Percentiles rank a stretch among this genome's conserved stretches.
Evolutionary conservation across 2,113 vertebrate genomes (phyloP).

Genomic region (Anguilla rostrata): DNA sequence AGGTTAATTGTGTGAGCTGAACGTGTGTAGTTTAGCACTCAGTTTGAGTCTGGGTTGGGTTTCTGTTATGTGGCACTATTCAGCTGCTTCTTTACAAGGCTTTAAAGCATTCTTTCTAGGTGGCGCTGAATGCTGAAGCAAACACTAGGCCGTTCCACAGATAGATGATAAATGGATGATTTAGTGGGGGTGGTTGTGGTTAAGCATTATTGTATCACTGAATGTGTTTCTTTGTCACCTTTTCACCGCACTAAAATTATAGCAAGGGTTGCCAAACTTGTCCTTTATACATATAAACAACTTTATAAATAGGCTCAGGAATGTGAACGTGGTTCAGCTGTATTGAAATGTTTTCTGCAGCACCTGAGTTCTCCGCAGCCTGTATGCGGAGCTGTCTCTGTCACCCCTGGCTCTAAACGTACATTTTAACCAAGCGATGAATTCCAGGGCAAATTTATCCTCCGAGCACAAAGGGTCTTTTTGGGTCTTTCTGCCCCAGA

Average conservation of each 20-base stretch:
- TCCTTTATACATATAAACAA: background rate
- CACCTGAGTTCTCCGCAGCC: background rate
- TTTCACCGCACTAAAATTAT: background rate
- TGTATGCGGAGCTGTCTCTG: background rate
- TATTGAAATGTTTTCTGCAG: background rate
- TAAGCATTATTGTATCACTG: background rate
- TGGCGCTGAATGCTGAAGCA: background rate
- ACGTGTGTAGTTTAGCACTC: background rate
- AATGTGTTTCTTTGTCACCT: background rate
- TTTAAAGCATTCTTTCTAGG: background rate
- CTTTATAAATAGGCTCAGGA: background rate
- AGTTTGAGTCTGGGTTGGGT: background rate
- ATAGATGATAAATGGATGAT: no score
- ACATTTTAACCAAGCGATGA: no score
- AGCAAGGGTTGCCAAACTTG: background rate
- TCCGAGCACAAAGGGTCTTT: background rate
- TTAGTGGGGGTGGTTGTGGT: background rate
- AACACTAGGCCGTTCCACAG: background rate
- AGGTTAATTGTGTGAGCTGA: background rate
- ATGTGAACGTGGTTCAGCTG: no score
- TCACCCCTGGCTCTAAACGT: background rate
- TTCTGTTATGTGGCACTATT: background rate
- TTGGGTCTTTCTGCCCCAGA: background rate
- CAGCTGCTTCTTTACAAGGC: background rate
- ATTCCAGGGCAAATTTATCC: background rate